Conservation (phyloP, 2,888 invertebrate genomes). For the Nematopogon swammerdamellus region DNA sequence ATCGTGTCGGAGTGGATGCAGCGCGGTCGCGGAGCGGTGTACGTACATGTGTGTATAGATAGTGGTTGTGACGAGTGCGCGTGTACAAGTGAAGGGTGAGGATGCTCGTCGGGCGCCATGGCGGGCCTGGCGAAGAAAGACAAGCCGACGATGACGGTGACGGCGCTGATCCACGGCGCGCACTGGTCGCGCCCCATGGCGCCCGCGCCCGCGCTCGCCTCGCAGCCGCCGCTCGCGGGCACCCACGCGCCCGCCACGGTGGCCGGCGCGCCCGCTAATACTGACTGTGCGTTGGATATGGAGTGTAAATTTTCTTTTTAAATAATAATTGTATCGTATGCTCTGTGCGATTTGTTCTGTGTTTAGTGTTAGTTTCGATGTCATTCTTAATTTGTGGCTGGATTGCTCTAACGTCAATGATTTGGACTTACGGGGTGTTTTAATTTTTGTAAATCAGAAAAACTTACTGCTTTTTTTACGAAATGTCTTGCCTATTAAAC, state of each 20-base stretch:
- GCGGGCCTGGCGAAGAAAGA: slow-evolving; percentile 76
- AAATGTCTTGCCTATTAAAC: too few relatives aligned
- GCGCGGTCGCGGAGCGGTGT: too few relatives aligned
- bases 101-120: slow-evolving; percentile 47
- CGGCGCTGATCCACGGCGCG: slow-evolving; percentile 71
- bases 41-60: too few relatives aligned
- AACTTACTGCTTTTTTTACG: too few relatives aligned
- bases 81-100: slow-evolving; percentile 25
- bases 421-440: too few relatives aligned
- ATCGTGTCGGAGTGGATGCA: too few relatives aligned
- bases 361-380: too few relatives aligned
- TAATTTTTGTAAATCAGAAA: too few relatives aligned
- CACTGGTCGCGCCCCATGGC: slow-evolving; percentile 63
- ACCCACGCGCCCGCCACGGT: slow-evolving; percentile 24
- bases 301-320: slow-evolving; percentile 36
- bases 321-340: neutral
- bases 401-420: too few relatives aligned
- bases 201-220: slow-evolving; percentile 23
- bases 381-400: too few relatives aligned
- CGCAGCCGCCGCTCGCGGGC: slow-evolving; percentile 33
- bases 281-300: slow-evolving; percentile 45
- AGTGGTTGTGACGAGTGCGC: too few relatives aligned
- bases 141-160: slow-evolving; percentile 83
- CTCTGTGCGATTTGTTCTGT: neutral
- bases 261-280: slow-evolving; percentile 27